Percentiles rank a stretch among this genome's conserved stretches.
These are phyloP conservation scores for Ranitomeya imitator DNA, from an alignment of 2,113 vertebrate species.

Conservation along the genomic window DNA sequence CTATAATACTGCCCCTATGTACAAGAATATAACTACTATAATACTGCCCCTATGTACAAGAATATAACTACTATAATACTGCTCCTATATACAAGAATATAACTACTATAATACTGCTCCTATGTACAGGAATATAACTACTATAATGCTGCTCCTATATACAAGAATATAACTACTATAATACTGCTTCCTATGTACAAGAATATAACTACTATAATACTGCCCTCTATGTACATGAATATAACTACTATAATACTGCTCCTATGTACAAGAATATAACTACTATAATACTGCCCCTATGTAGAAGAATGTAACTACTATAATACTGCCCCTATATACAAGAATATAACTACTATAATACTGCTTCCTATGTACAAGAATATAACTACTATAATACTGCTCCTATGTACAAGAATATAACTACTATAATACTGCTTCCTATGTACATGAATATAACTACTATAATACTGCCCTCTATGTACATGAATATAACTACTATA, in stretches of 20 bases:
- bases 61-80: too few relatives aligned
- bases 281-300: not conserved
- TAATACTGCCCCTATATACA: too few relatives aligned
- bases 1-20: too few relatives aligned
- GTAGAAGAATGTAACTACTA: too few relatives aligned
- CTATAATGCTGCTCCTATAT: not conserved
- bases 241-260: conserved; percentile 17
- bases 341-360: not conserved
- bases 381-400: too few relatives aligned
- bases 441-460: too few relatives aligned
- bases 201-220: conserved; percentile 15
- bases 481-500: not conserved
- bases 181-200: not conserved
- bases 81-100: too few relatives aligned
- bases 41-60: too few relatives aligned
- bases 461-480: not conserved
- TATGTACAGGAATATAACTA: not conserved
- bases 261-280: conserved; percentile 21
- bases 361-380: not conserved
- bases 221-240: not conserved
- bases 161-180: conserved; percentile 13
- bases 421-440: too few relatives aligned
- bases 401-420: too few relatives aligned
- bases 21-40: too few relatives aligned
- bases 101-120: too few relatives aligned